These are phyloP conservation scores for Limonius californicus DNA, from an alignment of 1,140 invertebrate genomes.

Conservation along the genomic window DNA sequence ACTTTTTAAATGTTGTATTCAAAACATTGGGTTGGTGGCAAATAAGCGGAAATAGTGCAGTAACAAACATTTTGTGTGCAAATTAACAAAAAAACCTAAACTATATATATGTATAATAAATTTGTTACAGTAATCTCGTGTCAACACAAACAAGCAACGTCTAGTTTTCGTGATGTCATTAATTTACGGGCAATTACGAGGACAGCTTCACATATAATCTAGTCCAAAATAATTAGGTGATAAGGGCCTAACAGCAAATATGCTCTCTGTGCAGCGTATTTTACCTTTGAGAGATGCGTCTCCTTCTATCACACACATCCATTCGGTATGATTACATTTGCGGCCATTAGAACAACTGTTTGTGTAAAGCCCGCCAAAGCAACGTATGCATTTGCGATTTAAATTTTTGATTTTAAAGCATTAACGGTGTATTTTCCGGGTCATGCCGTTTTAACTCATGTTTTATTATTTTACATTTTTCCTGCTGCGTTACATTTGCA, in stretches of 20 bases:
- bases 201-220: background rate
- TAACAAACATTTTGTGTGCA: too few species aligned
- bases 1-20: too few species aligned
- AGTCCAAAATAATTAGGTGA: too few species aligned
- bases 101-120: too few species aligned
- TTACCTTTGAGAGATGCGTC: slow-evolving; percentile 29
- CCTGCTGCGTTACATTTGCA: too few species aligned
- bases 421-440: background rate
- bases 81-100: too few species aligned
- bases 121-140: background rate
- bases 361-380: slow-evolving; percentile 35
- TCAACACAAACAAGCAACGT: background rate
- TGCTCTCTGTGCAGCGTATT: background rate
- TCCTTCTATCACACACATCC: slow-evolving; percentile 29
- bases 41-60: too few species aligned
- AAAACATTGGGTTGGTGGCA: too few species aligned
- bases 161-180: background rate
- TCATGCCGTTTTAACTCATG: too few species aligned
- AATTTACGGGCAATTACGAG: background rate
- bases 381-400: slow-evolving; percentile 2
- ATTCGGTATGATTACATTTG: slow-evolving; percentile 35
- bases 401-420: background rate
- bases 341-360: slow-evolving; percentile 39
- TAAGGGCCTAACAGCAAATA: too few species aligned
- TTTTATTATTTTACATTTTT: too few species aligned